Evolutionary conservation across 2,797 vertebrate species (phyloP), one percentile per base, ranked within the genome.

Genomic region (Enteromius thamalakanensis): DNA sequence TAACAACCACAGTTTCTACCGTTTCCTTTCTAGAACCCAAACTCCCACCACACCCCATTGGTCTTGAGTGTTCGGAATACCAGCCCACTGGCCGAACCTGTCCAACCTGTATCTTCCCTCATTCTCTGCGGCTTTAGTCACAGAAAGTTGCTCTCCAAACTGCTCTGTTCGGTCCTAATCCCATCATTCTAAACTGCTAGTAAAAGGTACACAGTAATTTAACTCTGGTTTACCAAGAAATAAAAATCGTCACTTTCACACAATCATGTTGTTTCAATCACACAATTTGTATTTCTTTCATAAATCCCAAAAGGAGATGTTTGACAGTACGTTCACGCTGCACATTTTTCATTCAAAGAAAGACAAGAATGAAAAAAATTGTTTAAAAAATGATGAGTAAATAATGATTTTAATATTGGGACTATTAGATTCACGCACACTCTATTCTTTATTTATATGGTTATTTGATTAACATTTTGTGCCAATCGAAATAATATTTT

Each of bases 61-160:
- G 19, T 64, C 83, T 81, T 58, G 26, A 81, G 82, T 80, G 81
- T 81, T 81, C 80, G 49, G 83, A 79, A 88, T 91, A 84, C 90
- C 87, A 79, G 62, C 86, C 87, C 89, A 89, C 91, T 80, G 19
- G 91, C 77, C 26, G 76, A 91, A 92, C 94, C 90, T 89, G 94
- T 94, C 89, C 4, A 81, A 94, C 93, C 91, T 90, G 94, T 88
- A 89, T n/a, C 90, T 89, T 92, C 84, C 88, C 82, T 89, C 92
- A 90, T 92, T 88, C 71, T 81, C 65, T 80, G 6, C 49, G 71
- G 23, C 86, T 85, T 11, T 79, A 47, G 81, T 81, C 69, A 70
- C 17, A 60, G 72, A 55, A 82, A 88, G 65, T 37, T 71, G 89
- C 77, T 78, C 40, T 78, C 21, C 76, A 81, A 69, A 84, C 23